These are phyloP conservation scores for Pyrrhosoma nymphula DNA, from an alignment of 2,888 invertebrate species.

Conservation along the genomic window DNA sequence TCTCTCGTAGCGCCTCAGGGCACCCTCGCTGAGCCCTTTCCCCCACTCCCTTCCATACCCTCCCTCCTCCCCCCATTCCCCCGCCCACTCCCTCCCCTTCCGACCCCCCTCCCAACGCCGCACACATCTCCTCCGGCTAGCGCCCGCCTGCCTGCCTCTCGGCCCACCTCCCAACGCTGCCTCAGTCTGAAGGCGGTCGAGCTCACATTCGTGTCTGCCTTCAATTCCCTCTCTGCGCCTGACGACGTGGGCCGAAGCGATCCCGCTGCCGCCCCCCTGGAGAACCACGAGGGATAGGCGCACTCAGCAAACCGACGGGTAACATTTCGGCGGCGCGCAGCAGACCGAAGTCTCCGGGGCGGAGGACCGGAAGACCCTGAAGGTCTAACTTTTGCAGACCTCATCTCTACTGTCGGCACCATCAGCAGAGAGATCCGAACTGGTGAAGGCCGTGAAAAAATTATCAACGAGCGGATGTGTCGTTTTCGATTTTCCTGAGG, in stretches of 20 bases:
- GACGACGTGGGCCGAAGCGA: background rate
- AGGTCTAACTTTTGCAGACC: background rate
- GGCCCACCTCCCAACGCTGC: slow-evolving; percentile 58
- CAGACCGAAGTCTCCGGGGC: background rate
- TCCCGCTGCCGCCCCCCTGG: background rate
- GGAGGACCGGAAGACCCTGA: background rate
- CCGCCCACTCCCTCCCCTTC: background rate
- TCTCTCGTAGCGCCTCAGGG: slow-evolving; percentile 52
- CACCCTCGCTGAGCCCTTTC: slow-evolving; percentile 49
- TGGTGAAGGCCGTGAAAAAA: too few species aligned
- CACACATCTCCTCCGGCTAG: slow-evolving; percentile 60
- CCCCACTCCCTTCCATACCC: background rate
- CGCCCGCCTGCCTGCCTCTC: slow-evolving; percentile 66
- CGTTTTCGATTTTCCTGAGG: too few species aligned
- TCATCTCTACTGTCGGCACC: too few species aligned
- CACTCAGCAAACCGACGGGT: background rate
- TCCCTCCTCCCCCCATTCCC: background rate
- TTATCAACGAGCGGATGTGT: too few species aligned
- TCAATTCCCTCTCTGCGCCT: background rate
- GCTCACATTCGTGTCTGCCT: slow-evolving; percentile 53
- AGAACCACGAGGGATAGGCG: slow-evolving; percentile 45
- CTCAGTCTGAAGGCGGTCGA: slow-evolving; percentile 65
- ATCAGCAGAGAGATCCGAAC: too few species aligned
- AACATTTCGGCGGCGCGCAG: background rate
- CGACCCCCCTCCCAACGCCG: background rate